These are phyloP conservation scores for Neotragus pygmaeus DNA, from an alignment of 2,113 vertebrate genomes.

Conservation along the genomic window DNA sequence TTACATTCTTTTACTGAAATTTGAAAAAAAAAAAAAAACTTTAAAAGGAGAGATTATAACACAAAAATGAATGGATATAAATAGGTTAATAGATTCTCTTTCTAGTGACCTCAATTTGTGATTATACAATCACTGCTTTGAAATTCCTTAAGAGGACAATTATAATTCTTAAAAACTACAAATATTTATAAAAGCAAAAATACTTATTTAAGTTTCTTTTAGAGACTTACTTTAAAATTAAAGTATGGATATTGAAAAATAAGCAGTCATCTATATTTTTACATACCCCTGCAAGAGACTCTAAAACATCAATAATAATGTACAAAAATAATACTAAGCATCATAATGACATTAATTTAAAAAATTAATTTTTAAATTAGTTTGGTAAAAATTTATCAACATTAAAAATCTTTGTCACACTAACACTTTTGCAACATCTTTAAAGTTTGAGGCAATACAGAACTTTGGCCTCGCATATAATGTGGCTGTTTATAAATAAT, in stretches of 20 bases:
- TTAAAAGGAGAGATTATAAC: background rate
- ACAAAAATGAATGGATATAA: background rate
- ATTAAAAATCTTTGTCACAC: background rate
- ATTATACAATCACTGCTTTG: background rate
- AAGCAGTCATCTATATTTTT: background rate
- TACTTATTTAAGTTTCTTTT: background rate
- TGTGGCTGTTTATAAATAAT: slow-evolving; percentile 61
- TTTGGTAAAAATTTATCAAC: background rate
- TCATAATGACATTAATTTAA: background rate
- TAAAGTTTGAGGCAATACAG: background rate
- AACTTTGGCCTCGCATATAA: slow-evolving; percentile 19
- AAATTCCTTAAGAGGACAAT: background rate
- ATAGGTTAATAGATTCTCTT: background rate
- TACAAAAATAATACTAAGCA: background rate
- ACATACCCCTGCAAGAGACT: background rate
- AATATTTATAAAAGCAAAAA: background rate
- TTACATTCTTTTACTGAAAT: background rate
- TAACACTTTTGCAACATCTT: background rate
- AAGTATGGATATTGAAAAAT: background rate
- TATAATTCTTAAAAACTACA: background rate
- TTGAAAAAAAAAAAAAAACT: background rate
- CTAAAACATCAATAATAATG: background rate
- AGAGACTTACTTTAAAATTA: background rate
- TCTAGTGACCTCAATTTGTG: background rate
- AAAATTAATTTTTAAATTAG: background rate